Conservation (phyloP, 2,113 vertebrate genomes). For the Oxyruncus cristatus region DNA sequence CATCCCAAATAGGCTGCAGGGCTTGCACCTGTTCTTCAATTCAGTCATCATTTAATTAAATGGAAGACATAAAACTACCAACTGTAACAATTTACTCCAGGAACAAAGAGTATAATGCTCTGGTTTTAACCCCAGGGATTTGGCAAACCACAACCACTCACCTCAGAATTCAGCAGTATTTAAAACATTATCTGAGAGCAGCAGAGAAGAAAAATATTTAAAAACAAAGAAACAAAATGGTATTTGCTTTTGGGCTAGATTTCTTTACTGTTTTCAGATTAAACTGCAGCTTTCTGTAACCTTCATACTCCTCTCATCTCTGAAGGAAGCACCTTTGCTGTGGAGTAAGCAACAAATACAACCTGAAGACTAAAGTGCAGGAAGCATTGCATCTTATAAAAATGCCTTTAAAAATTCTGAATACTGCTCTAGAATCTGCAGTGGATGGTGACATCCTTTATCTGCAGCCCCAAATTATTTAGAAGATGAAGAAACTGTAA, state of each 20-base stretch:
- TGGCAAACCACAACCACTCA: not conserved
- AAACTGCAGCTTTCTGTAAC: not conserved
- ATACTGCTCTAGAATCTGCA: not conserved
- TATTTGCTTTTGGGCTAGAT: not conserved
- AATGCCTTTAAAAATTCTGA: not conserved
- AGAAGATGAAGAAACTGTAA: not conserved
- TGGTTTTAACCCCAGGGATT: slow-evolving; percentile 6
- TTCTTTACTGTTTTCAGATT: not conserved
- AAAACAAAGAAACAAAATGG: not conserved
- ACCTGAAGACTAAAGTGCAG: not conserved
- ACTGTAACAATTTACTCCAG: slow-evolving; percentile 16
- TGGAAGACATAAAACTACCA: slow-evolving; percentile 24
- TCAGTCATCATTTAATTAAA: slow-evolving; percentile 25
- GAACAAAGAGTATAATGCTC: not conserved
- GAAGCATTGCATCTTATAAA: not conserved
- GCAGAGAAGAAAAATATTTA: not conserved
- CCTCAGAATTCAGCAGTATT: slow-evolving; percentile 1
- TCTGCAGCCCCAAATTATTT: not conserved
- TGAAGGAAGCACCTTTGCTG: not conserved
- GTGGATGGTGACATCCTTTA: not conserved
- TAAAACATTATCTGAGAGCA: not conserved
- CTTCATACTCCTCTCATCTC: not conserved
- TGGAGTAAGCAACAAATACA: not conserved
- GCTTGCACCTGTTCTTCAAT: not conserved
- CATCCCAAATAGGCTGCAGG: not conserved